These are phyloP conservation scores for Orchestes rusci DNA, from an alignment of 2,888 invertebrate species.

Conservation along the genomic window DNA sequence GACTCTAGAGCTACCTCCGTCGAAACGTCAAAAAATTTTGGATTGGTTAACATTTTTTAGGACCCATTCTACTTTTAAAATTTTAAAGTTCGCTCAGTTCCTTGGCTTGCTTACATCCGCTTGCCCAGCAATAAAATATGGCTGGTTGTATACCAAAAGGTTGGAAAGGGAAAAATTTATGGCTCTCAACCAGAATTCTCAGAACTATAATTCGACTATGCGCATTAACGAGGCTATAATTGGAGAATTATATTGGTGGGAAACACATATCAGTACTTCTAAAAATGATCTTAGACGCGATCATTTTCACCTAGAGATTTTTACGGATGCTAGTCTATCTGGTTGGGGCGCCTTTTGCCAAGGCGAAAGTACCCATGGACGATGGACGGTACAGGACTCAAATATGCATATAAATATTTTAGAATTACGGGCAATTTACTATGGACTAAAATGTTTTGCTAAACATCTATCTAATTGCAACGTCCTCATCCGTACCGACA, in stretches of 20 bases:
- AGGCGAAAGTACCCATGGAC: slow-evolving; percentile 12
- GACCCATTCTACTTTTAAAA: slow-evolving; percentile 1
- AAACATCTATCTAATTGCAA: too few relatives aligned
- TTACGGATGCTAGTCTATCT: too few relatives aligned
- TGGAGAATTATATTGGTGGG: too few relatives aligned
- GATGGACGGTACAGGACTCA: slow-evolving; percentile 22
- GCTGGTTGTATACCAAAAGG: slow-evolving; percentile 26
- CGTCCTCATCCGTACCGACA: too few relatives aligned
- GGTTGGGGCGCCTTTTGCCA: slow-evolving; percentile 7
- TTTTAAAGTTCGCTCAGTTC: slow-evolving; percentile 22
- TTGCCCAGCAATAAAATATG: too few relatives aligned
- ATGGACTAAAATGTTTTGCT: too few relatives aligned
- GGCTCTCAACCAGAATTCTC: slow-evolving; percentile 1
- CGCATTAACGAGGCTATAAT: too few relatives aligned
- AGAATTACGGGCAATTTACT: too few relatives aligned
- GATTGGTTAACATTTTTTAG: background rate
- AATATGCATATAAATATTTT: slow-evolving; percentile 27
- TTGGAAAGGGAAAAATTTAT: slow-evolving; percentile 13
- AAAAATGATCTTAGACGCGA: too few relatives aligned
- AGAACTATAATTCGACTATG: slow-evolving; percentile 1
- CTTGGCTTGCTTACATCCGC: slow-evolving; percentile 22
- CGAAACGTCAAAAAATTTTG: slow-evolving; percentile 3
- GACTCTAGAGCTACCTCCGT: slow-evolving; percentile 8
- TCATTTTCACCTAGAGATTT: too few relatives aligned
- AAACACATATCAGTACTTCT: too few relatives aligned